Base-by-base conservation (phyloP, 2,888 invertebrate genomes). In the Scaptomyza polygonia region DNA sequence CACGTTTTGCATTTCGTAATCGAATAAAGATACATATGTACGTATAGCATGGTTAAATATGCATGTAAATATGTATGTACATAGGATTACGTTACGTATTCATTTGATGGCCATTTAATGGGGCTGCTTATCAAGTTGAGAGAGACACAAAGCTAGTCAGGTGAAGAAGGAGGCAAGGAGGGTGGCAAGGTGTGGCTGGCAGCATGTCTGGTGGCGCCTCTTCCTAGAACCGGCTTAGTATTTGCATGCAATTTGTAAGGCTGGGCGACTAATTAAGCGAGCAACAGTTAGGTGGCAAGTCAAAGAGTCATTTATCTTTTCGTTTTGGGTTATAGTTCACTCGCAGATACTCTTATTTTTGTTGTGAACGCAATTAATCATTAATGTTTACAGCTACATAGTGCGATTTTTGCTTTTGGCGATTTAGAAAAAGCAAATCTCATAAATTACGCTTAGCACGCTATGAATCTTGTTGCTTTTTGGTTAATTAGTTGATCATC, bases 1-100 rank as follows among this genome's bases (percentile, higher is more conserved):
- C 82, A 88, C 82, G 82, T 82, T 82, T 88, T 73, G 70, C 67
- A 86, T 79, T 72, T 77, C 47, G 67, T 69, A 79, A 86, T 77
- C 69, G 67, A 58, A 72, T 62, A 56, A 53, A 68, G 32, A 40
- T 56, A 45, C 61, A 21, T 25, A 18, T n/a, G 36, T 56, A 45
- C 61, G 14, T 25, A 18, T n/a, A 21, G 11, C 40, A 2, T 40
- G 11, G 3, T 36, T n/a, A 1, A 34, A 30, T 32, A 54, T 53
- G 5, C 14, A 30, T 16, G 49, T 34, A 55, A 52, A 9, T 30
- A n/a, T n/a, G n/a, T n/a, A 27, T 14, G 51, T 14, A 36, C 44
- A 53, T 42, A 55, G 30, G 29, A 54, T 73, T 45, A 57, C 47
- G 53, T 68, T 36, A 25, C 39, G n/a, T 36, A 34, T 49, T 16